Evolutionary conservation across 2,888 invertebrate species (phyloP), one percentile per base, ranked within the genome.

Genomic region (Gymnoscelis rufifasciata): DNA sequence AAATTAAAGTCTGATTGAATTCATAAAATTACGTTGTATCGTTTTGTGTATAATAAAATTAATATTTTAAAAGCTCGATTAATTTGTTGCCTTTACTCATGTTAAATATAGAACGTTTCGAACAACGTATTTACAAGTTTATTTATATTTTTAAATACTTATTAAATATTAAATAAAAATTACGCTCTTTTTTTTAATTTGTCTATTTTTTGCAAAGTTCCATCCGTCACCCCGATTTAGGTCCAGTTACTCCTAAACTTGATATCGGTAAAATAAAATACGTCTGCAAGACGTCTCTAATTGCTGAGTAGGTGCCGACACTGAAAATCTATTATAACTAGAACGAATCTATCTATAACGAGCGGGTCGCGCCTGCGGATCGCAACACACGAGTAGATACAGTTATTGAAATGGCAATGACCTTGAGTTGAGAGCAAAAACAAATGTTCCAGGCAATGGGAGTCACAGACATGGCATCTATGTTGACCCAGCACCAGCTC

Each of bases 401-500:
- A 40, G 48, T 49, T 49, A 49, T 41, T 39, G 43, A 37, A 28
- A 43, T 35, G 48, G 39, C 48, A 48, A 48, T 40, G 43, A 43
- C 43, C 43, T 48, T 48, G 40, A 43, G 10, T 37, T 27, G 39
- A 46, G 41, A 27, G 46, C 37, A 39, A 40, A 36, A 40, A 38
- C 55, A 37, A 36, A 59, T 54, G 53, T 90, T 91, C 33, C 90
- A 91, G 84, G 89, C 89, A 60, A 83, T 91, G 66, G 91, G 90
- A 62, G 86, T 91, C 50, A 91, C 90, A 57, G 90, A 92, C 58
- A 90, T 92, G 90, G 90, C 92, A 36, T 87, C 89, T 43, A 84
- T 92, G 75, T 74, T 92, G 67, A 88, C 90, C 42, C 89, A 90
- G 56, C 92, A 92, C 66, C 87, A 88, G 45, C 79, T 92, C 56